Percentiles rank a stretch among this genome's conserved stretches.
These are phyloP conservation scores for Acanthosepion lycidas DNA, from an alignment of 2,888 invertebrate species.

Conservation along the genomic window DNA sequence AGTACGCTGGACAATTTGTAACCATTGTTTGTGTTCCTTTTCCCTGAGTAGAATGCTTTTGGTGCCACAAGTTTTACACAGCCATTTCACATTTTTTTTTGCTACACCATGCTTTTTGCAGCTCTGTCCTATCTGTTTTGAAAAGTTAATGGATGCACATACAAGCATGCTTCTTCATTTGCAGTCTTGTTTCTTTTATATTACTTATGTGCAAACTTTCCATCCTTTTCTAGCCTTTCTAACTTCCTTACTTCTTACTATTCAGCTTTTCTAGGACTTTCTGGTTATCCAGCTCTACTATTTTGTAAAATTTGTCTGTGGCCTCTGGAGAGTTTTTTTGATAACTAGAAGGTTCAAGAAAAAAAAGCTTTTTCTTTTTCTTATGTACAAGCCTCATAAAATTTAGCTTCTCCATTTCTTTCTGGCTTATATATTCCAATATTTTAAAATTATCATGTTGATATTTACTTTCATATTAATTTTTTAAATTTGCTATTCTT, in stretches of 20 bases:
- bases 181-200: not conserved
- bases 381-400: not conserved
- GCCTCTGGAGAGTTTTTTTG: not conserved
- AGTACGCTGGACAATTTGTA: not conserved
- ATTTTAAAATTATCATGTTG: not conserved
- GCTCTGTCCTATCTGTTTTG: not conserved
- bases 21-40: slow-evolving; percentile 13
- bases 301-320: not conserved
- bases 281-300: slow-evolving; percentile 7
- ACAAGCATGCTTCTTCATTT: not conserved
- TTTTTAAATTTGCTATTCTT: not conserved
- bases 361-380: not conserved
- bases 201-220: not conserved
- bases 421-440: not conserved
- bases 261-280: not conserved
- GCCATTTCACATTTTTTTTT: not conserved
- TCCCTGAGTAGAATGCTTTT: not conserved
- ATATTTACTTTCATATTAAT: not conserved
- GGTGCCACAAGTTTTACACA: slow-evolving; percentile 22
- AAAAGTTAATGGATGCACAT: not conserved
- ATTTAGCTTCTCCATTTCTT: not conserved
- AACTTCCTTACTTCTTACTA: not conserved
- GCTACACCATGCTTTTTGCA: not conserved
- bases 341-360: slow-evolving; percentile 10
- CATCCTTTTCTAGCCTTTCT: not conserved